Base-by-base conservation (phyloP, 2,797 vertebrate species). In the Macroramphosus scolopax region DNA sequence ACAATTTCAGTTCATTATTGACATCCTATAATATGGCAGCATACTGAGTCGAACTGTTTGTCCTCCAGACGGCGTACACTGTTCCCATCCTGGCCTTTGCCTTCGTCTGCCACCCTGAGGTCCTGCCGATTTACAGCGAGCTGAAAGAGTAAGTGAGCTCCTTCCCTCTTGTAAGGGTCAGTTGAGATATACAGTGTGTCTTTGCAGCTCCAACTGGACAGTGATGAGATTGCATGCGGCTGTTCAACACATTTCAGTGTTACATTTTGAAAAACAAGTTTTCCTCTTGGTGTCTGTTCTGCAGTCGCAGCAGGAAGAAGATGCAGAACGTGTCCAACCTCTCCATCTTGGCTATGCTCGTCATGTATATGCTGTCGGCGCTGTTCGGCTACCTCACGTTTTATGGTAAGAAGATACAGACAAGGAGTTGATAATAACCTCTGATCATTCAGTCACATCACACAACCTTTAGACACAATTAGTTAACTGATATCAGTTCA, bases 71-170 rank as follows among this genome's bases (percentile, higher is more conserved):
- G 2, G 94, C 93, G 1, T 98, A 99, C 85, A 92, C 96, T 9
- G 82, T 99, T 32, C 97, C 97, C 38, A 99, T 99, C 80, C 87
- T 99, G 73, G 95, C 94, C 17, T 99, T 99, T 72, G 94, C 96
- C 25, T 99, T 99, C 17, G 97, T 99, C 67, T 98, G 97, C 81
- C 97, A 99, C 45, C 97, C 97, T 0, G 97, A 98, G 69, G 93
- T 99, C 40, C 89, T 99, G 68, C 97, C 97, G 17, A 97, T 99
- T 89, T 99, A 98, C 93, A 98, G 94, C 38, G 97, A 99, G 83
- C 93, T 99, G 15, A 98, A 95, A 92, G 92, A 95, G 97, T 99
- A 87, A 92, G 94, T 67, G 1, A 2, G 1, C 17, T 1, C 16
- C 2, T 39, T 16, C n/a, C 5, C 1, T 4, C 17, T 34, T 4